phyloP scores from a whole-genome alignment of 1,140 invertebrate species.

The Anagrus nilaparvatae region DNA sequence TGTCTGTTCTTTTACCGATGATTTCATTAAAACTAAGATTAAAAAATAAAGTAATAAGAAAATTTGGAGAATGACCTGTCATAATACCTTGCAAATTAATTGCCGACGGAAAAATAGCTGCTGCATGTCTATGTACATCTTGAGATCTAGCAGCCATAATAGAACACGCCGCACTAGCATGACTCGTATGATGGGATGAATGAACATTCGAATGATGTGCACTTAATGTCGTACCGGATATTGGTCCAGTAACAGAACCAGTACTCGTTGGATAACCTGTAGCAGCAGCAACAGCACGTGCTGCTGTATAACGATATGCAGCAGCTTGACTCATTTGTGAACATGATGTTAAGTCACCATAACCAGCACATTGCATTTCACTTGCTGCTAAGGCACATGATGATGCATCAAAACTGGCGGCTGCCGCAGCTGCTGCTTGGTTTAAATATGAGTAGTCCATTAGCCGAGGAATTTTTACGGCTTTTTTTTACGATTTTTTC shows the following conservation, averaged over 20 bases:
- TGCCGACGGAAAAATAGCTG: constrained; percentile 51
- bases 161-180: constrained; percentile 42
- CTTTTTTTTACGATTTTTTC: too few relatives aligned
- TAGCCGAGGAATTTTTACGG: too few relatives aligned
- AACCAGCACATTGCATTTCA: constrained; percentile 62
- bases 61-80: constrained; percentile 24
- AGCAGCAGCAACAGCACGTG: constrained; percentile 38
- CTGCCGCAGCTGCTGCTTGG: constrained; percentile 51
- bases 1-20: too few relatives aligned
- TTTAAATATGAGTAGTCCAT: constrained; percentile 69
- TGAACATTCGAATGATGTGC: constrained; percentile 42
- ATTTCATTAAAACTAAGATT: too few relatives aligned
- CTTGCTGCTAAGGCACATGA: constrained; percentile 52
- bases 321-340: constrained; percentile 75
- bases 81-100: constrained; percentile 59
- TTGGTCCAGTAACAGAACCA: constrained; percentile 22
- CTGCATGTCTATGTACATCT: constrained; percentile 43
- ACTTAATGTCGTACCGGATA: constrained; percentile 26
- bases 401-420: constrained; percentile 50
- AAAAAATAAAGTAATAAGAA: too few relatives aligned
- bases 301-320: constrained; percentile 54
- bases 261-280: constrained; percentile 34
- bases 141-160: constrained; percentile 50
- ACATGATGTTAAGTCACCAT: constrained; percentile 74
- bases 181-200: constrained; percentile 31